Conservation (phyloP, 2,888 invertebrate species). For the Acanthococcus lagerstroemiae region DNA sequence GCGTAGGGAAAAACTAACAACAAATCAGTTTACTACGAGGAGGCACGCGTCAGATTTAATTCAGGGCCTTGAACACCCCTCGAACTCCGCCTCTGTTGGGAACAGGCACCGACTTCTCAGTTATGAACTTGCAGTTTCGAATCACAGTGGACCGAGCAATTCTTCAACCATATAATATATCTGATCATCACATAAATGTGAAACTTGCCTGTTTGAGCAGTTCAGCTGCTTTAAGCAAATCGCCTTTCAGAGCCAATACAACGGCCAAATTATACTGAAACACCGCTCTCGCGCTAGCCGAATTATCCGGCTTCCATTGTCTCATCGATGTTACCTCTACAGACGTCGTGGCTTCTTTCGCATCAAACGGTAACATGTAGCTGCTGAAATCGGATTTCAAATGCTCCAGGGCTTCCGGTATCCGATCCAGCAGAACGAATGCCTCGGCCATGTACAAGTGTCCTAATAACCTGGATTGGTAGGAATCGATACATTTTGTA, state of each 20-base stretch:
- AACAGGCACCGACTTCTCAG: no score
- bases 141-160: no score
- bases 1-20: no score
- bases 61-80: no score
- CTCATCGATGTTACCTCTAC: conserved; percentile 33
- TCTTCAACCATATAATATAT: no score
- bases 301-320: conserved; percentile 55
- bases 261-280: conserved; percentile 70
- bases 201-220: conserved; percentile 43
- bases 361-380: conserved; percentile 45
- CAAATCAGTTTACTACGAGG: no score
- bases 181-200: no score
- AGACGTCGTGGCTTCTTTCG: conserved; percentile 34
- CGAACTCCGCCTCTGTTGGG: no score
- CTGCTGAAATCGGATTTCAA: conserved; percentile 64
- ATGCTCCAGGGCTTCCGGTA: conserved; percentile 72
- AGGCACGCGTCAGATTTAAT: no score
- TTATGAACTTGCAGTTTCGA: no score
- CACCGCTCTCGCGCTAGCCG: conserved; percentile 57
- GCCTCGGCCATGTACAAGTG: conserved; percentile 86
- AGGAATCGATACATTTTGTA: neutral
- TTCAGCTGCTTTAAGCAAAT: conserved; percentile 56
- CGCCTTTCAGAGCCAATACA: conserved; percentile 61
- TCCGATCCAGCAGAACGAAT: conserved; percentile 66
- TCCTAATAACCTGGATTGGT: conserved; percentile 59